Evolutionary conservation across 1,140 invertebrate species (phyloP).

Genomic region (Trichonephila inaurata): DNA sequence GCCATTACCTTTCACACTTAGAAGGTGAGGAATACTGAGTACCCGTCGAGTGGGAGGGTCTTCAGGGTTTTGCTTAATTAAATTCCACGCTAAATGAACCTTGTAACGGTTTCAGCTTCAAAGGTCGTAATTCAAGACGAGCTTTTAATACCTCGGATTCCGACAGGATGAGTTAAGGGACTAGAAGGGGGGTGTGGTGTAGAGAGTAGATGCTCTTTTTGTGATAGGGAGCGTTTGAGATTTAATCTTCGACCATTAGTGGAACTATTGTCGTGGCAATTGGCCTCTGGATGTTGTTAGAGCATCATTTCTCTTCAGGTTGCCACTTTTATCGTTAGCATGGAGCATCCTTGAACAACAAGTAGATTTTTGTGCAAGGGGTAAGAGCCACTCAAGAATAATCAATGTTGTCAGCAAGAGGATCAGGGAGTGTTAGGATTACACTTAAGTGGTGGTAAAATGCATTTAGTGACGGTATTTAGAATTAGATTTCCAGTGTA

Average conservation of each 20-base stretch:
- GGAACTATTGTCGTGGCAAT: slow-evolving; percentile 58
- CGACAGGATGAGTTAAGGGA: slow-evolving; percentile 58
- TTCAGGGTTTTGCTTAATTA: slow-evolving; percentile 57
- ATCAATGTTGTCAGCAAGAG: not conserved
- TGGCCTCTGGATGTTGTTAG: slow-evolving; percentile 34
- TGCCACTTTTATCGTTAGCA: not conserved
- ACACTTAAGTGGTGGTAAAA: not conserved
- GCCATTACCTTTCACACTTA: not conserved
- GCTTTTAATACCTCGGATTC: slow-evolving; percentile 69
- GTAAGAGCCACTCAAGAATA: not conserved
- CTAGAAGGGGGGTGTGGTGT: not conserved
- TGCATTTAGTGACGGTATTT: too few species aligned
- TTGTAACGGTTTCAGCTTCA: slow-evolving; percentile 65
- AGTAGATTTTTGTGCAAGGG: slow-evolving; percentile 6
- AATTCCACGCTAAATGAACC: slow-evolving; percentile 68
- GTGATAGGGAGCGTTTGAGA: slow-evolving; percentile 43
- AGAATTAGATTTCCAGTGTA: too few species aligned
- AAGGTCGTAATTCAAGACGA: slow-evolving; percentile 68
- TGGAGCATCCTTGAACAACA: slow-evolving; percentile 30
- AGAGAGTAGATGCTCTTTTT: not conserved
- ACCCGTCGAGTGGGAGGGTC: not conserved
- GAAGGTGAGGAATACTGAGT: slow-evolving; percentile 37
- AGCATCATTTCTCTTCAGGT: slow-evolving; percentile 46
- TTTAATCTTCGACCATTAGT: slow-evolving; percentile 69
- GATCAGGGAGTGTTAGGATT: not conserved